Evolutionary conservation across 2,113 vertebrate species (phyloP).

Genomic region (Lonchura striata): DNA sequence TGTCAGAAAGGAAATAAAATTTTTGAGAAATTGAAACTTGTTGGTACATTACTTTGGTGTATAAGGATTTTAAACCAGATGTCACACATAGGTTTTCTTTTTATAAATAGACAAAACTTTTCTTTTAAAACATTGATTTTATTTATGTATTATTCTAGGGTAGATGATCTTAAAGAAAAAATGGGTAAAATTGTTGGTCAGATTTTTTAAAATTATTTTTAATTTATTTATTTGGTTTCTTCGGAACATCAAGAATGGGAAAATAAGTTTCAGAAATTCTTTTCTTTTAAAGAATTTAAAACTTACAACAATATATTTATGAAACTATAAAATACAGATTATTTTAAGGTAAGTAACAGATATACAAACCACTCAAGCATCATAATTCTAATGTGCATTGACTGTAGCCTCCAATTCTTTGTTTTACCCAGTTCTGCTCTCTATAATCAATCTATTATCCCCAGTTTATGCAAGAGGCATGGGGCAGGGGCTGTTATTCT

Average conservation of each 20-base stretch:
- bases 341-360: not conserved
- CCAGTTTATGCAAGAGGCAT: not conserved
- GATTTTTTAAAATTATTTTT: not conserved
- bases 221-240: not conserved
- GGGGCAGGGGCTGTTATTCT: not conserved
- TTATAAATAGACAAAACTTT: not conserved
- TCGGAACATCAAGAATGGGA: not conserved
- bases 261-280: not conserved
- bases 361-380: not conserved
- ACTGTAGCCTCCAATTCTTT: not conserved
- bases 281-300: not conserved
- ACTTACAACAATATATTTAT: not conserved
- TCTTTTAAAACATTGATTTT: not conserved
- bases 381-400: not conserved
- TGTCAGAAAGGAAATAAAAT: not conserved
- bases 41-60: not conserved
- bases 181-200: fast-evolving
- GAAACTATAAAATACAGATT: not conserved
- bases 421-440: not conserved
- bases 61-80: not conserved
- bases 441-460: not conserved
- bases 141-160: not conserved
- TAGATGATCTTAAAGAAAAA: not conserved
- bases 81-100: not conserved
- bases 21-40: not conserved